Conservation (phyloP, 2,113 vertebrate species). For the Vulpes ferrilata region DNA sequence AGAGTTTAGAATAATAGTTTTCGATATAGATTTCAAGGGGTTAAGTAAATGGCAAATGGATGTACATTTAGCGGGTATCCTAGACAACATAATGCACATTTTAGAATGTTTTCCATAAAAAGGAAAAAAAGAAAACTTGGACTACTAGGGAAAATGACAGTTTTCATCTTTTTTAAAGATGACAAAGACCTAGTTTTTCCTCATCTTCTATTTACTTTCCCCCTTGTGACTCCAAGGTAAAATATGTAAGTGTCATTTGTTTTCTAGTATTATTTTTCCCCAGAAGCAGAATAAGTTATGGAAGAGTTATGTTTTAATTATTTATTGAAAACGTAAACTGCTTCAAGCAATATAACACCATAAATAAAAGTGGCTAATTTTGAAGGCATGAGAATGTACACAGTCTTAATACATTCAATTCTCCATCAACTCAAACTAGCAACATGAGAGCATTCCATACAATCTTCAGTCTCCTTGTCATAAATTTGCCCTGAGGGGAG, state of each 20-base stretch:
- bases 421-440: neutral
- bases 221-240: neutral
- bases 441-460: neutral
- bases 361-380: conserved; percentile 64
- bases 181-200: neutral
- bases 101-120: neutral
- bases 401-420: neutral
- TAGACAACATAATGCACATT: neutral
- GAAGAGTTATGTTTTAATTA: conserved; percentile 68
- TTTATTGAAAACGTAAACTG: conserved; percentile 65
- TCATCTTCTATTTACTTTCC: neutral
- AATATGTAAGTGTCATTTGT: neutral
- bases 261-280: neutral
- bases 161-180: neutral
- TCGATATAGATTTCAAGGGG: neutral
- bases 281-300: conserved; percentile 51
- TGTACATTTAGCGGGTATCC: neutral
- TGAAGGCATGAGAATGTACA: neutral
- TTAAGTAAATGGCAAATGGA: neutral
- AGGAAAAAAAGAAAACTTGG: neutral
- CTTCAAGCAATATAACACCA: conserved; percentile 38
- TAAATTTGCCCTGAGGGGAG: neutral
- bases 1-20: neutral
- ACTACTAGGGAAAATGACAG: neutral
- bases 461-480: neutral